Evolutionary conservation across 2,113 vertebrate species (phyloP).

Genomic region (Daboia siamensis): DNA sequence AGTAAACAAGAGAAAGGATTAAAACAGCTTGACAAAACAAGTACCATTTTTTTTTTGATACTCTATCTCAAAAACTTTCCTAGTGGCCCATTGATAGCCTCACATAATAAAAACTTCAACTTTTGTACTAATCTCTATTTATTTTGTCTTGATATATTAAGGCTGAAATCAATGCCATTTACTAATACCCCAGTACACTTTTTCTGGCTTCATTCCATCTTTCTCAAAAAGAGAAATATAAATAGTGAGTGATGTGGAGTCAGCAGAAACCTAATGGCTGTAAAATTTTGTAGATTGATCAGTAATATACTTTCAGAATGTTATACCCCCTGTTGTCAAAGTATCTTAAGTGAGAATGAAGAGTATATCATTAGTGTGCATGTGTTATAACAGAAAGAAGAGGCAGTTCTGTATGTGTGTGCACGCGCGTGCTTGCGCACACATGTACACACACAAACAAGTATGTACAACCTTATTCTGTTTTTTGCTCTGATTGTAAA

Average conservation of each 20-base stretch:
- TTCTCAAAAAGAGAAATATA: conserved; percentile 45
- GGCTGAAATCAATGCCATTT: conserved; percentile 58
- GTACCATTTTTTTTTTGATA: conserved; percentile 18
- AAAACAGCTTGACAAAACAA: conserved; percentile 38
- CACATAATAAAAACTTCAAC: conserved; percentile 50
- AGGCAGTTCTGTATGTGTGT: conserved; percentile 1
- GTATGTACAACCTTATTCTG: neutral
- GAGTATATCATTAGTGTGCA: neutral
- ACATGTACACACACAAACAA: neutral
- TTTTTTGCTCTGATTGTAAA: neutral
- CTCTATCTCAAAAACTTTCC: conserved; percentile 26
- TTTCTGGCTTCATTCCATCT: conserved; percentile 50
- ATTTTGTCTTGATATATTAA: conserved; percentile 55
- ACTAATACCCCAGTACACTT: conserved; percentile 52
- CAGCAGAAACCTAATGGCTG: conserved; percentile 41
- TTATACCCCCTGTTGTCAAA: conserved; percentile 41
- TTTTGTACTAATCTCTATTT: conserved; percentile 61
- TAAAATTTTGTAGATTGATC: conserved; percentile 39
- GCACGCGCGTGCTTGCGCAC: no score
- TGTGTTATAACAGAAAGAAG: neutral
- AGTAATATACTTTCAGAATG: conserved; percentile 38
- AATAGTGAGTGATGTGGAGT: conserved; percentile 52
- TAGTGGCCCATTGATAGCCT: conserved; percentile 37
- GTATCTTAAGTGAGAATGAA: conserved; percentile 33
- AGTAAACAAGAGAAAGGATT: conserved; percentile 32